Evolutionary conservation across 2,888 invertebrate species (phyloP), one percentile per base, ranked within the genome.

Genomic region (Romanomermis culicivorax): DNA sequence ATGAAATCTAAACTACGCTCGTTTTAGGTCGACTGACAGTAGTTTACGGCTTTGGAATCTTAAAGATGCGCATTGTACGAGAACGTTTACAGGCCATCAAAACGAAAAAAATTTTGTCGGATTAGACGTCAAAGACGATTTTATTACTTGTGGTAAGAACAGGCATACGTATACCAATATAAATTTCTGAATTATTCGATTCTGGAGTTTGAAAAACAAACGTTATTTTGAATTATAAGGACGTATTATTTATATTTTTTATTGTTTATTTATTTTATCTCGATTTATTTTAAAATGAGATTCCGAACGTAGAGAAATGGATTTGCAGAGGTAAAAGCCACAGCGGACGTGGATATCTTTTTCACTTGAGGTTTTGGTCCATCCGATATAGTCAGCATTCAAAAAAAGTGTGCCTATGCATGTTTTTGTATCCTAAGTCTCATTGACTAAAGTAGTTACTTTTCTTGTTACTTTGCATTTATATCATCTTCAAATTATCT

Each of bases 41-140:
- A 84, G 85, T 65, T 72, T 88, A 53, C 86, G 87, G 72, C 77
- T 89, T 72, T 91, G 89, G 89, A 81, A 81, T 65, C 80, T 88
- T 23, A 80, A 81, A 63, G 65, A 64, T 51, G 61, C 58, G 7
- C 77, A 82, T 59, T 85, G 83, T 70, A 73, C 83, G 55, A 77
- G 85, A 26, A 85, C 86, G 1, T 86, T 88, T 72, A 79, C 81
- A 20, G 89, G 89, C 0, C 89, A 91, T 72, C 78, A 82, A 3
- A 91, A 91, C 69, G 89, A 89, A 72, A 89, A 89, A 71, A 89
- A 89, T 71, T 91, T 91, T 72, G 88, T 91, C 1, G 89, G 89
- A 0, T 73, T 91, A 51, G 85, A 88, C 0, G 86, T 87, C 0
- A 85, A 88, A 67, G 85, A 84, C 1, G 80, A 86, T 71, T 89